Evolutionary conservation across 1,140 invertebrate genomes (phyloP), one percentile per base, ranked within the genome.

Genomic region (Aphis craccivora): DNA sequence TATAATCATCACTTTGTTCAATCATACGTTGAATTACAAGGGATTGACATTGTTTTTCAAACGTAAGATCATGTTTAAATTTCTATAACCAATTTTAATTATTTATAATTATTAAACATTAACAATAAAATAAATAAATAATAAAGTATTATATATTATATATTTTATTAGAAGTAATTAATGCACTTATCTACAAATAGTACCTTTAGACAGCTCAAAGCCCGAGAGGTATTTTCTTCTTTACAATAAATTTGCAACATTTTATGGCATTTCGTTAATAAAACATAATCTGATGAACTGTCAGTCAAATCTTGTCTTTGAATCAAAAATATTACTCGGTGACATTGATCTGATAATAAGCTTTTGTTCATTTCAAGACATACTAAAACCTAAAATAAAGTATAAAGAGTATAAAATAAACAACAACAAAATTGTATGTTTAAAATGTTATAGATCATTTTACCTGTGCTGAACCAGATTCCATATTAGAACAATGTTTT

Each of bases 1-100:
- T 96, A 94, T 98, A 98, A 95, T 99, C 99, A 86, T 97, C 96
- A 95, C 98, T 98, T 95, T 99, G 98, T 95, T 98, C 98, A 93
- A 98, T 97, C 97, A 99, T 97, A 95, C 99, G 96, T 95, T 97
- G 97, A 20, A 98, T 96, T 7, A 99, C 97, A 25, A 99, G 96
- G 90, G 97, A 95, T 94, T 98, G 97, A 95, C 99, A 99, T 91
- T 97, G 97, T 92, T 97, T 96, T 95, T 99, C 97, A 95, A 99
- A 99, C 43, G 96, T 96, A 37, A 96, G 95, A 94, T 98, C 97
- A 95, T 99, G 97, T 95, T 98, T 98, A n/a, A 93, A 94, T 91
- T 94, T 93, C 94, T 94, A 88, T 30, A 90, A 48, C 90, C 81
- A 90, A 40, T 45, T 51, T 87, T 81, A 83, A 83, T 83, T 93